Evolutionary conservation across 1,140 invertebrate genomes (phyloP).

Genomic region (Zaprionus camerounensis): DNA sequence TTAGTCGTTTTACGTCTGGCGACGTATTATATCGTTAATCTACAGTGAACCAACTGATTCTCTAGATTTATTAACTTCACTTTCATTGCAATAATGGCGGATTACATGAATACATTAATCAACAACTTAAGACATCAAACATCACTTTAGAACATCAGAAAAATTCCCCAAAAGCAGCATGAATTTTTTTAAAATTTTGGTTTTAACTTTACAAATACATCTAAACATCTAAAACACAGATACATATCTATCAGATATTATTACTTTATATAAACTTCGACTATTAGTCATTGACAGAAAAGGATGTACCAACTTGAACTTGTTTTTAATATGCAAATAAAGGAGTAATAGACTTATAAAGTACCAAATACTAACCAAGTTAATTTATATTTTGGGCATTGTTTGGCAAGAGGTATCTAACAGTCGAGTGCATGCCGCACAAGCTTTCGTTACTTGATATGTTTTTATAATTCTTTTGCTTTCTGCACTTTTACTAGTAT

Average conservation of each 20-base stretch:
- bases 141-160: background rate
- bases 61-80: background rate
- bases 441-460: background rate
- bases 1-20: background rate
- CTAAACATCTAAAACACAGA: too few relatives aligned
- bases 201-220: background rate
- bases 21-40: background rate
- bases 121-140: slow-evolving; percentile 12
- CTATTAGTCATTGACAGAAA: background rate
- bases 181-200: background rate
- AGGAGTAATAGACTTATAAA: background rate
- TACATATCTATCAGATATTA: background rate
- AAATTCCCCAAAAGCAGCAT: background rate
- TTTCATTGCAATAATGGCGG: background rate
- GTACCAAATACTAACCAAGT: background rate
- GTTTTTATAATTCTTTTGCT: slow-evolving; percentile 27
- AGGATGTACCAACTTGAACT: background rate
- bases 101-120: slow-evolving; percentile 37
- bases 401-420: background rate
- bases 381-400: background rate
- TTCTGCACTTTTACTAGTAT: slow-evolving; percentile 34
- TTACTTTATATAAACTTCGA: background rate
- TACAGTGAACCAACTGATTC: background rate
- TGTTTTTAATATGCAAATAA: background rate
- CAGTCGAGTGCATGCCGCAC: background rate